phyloP scores from a whole-genome alignment of 2,888 invertebrate species.

The Crematogaster levior region DNA sequence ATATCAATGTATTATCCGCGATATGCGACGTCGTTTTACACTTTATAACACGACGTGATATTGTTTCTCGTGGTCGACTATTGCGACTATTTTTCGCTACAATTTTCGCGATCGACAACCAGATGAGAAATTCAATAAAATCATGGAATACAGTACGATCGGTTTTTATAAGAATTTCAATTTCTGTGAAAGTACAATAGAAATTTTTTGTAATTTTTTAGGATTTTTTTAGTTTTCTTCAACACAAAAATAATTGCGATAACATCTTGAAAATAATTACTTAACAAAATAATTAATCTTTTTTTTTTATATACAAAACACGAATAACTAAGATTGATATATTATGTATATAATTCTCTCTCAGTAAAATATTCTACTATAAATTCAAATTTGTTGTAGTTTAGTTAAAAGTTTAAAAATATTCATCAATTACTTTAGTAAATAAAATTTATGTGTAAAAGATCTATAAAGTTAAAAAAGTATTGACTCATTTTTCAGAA shows the following conservation, averaged over 20 bases:
- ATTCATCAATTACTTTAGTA: not conserved
- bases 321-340: not conserved
- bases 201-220: no score
- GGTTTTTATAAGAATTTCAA: slow-evolving; percentile 16
- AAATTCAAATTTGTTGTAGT: not conserved
- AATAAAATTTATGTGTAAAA: not conserved
- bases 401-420: not conserved
- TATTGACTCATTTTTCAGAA: not conserved
- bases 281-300: not conserved
- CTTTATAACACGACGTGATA: slow-evolving; percentile 48
- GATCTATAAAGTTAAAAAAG: not conserved
- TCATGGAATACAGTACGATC: not conserved
- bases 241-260: not conserved
- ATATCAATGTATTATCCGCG: slow-evolving; percentile 64
- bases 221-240: not conserved
- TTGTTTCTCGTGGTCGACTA: slow-evolving; percentile 40
- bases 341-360: not conserved
- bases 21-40: slow-evolving; percentile 43
- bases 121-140: slow-evolving; percentile 26
- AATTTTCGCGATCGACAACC: slow-evolving; percentile 20
- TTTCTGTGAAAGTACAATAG: slow-evolving; percentile 7
- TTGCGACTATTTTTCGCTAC: slow-evolving; percentile 27
- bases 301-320: not conserved
- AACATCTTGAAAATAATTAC: not conserved
- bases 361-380: not conserved